Conservation (phyloP, 2,888 invertebrate species). For the Ophraella communa region DNA sequence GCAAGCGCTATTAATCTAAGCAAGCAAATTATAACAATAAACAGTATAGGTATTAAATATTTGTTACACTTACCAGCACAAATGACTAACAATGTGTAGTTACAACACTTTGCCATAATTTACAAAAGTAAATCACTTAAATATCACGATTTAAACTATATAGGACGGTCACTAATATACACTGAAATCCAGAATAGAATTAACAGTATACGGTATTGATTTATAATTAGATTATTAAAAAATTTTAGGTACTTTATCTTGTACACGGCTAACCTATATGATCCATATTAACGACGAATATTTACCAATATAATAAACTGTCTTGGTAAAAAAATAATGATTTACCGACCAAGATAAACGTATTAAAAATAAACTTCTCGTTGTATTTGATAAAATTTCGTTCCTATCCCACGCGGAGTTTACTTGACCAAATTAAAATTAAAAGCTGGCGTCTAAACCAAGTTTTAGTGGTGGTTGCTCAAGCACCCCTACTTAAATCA, state of each 20-base stretch:
- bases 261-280: conserved; percentile 3
- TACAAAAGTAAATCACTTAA: neutral
- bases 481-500: neutral
- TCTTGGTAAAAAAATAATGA: too few species aligned
- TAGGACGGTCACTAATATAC: neutral
- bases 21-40: too few species aligned
- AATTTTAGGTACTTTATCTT: neutral
- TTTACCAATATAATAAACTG: neutral
- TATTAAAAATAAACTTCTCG: too few species aligned
- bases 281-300: neutral
- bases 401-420: neutral
- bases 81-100: conserved; percentile 8
- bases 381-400: neutral
- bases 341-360: too few species aligned
- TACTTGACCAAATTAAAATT: too few species aligned
- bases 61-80: conserved; percentile 11
- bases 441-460: neutral
- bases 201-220: neutral
- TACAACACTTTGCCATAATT: conserved; percentile 8
- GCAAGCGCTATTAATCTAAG: too few species aligned
- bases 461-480: neutral
- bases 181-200: neutral
- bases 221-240: neutral
- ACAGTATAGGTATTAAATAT: too few species aligned
- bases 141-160: neutral